Percentiles rank a stretch among this genome's conserved stretches.
These are phyloP conservation scores for Pollicipes pollicipes DNA, from an alignment of 1,140 invertebrate genomes.

Conservation along the genomic window DNA sequence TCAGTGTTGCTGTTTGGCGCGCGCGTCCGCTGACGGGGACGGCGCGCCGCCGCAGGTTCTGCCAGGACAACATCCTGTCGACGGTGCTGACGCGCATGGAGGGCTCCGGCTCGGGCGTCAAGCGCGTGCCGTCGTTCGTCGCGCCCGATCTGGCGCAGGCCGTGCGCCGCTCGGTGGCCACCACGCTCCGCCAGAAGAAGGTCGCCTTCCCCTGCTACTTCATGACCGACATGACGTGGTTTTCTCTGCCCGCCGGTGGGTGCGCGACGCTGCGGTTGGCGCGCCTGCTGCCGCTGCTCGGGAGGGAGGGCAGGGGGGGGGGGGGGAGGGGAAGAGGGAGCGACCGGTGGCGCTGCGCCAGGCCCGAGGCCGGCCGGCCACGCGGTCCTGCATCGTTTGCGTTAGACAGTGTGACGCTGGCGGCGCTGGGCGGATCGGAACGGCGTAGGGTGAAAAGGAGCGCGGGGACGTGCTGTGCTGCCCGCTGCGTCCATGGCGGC, in stretches of 20 bases:
- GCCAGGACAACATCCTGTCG: constrained; percentile 78
- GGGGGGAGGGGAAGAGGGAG: not conserved
- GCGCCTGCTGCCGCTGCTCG: not conserved
- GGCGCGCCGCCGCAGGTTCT: constrained; percentile 50
- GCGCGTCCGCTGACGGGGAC: too few species aligned
- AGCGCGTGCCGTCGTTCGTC: constrained; percentile 71
- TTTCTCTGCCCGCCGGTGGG: constrained; percentile 62
- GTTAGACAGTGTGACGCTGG: too few species aligned
- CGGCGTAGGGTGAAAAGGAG: too few species aligned
- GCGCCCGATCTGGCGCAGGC: constrained; percentile 76
- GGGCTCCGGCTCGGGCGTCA: constrained; percentile 41
- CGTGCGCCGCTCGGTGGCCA: constrained; percentile 71
- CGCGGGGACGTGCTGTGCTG: too few species aligned
- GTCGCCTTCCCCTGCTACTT: constrained; percentile 75
- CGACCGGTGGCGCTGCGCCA: not conserved
- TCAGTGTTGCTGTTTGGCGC: too few species aligned
- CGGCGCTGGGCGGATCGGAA: too few species aligned
- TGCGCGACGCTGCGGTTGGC: not conserved
- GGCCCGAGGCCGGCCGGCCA: too few species aligned
- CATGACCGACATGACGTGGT: constrained; percentile 74
- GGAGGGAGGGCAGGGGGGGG: not conserved
- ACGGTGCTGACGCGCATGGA: constrained; percentile 76
- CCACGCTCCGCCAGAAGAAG: constrained; percentile 67
- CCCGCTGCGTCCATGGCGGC: too few species aligned
- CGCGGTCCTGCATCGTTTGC: too few species aligned